Conservation (phyloP, 2,888 invertebrate species). For the Nineta flava region DNA sequence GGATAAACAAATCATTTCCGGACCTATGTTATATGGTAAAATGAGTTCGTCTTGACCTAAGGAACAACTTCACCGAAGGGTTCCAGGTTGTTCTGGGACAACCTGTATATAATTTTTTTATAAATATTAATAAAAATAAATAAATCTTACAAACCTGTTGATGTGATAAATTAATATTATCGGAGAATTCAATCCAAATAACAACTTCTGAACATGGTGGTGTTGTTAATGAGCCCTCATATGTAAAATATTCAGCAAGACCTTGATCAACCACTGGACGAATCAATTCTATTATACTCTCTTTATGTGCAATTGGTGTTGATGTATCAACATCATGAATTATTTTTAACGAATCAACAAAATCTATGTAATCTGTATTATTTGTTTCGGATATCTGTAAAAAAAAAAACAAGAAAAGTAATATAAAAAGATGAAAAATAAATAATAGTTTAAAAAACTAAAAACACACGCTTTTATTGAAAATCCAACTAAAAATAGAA, state of each 20-base stretch:
- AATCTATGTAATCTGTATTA: constrained; percentile 37
- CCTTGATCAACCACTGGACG: constrained; percentile 26
- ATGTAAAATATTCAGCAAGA: constrained; percentile 55
- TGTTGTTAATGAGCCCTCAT: constrained; percentile 72
- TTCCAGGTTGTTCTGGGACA: too few species aligned
- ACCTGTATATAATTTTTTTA: too few species aligned
- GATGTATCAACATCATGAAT: constrained; percentile 37
- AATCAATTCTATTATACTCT: constrained; percentile 26
- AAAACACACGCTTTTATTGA: too few species aligned
- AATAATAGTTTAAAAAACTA: too few species aligned
- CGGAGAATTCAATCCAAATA: constrained; percentile 69
- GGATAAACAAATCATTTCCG: too few species aligned
- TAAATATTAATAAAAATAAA: not conserved
- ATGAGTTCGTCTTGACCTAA: too few species aligned
- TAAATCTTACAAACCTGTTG: constrained; percentile 38
- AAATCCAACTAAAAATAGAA: too few species aligned
- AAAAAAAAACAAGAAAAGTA: too few species aligned
- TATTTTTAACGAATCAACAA: constrained; percentile 36
- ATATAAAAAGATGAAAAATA: too few species aligned
- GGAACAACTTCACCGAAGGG: too few species aligned
- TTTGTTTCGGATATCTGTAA: constrained; percentile 18
- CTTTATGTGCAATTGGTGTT: constrained; percentile 29
- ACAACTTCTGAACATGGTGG: constrained; percentile 77
- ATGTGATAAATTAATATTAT: constrained; percentile 50
- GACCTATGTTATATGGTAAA: too few species aligned